These are phyloP conservation scores for Pararge aegeria DNA, from an alignment of 1,140 invertebrate species.

Conservation along the genomic window DNA sequence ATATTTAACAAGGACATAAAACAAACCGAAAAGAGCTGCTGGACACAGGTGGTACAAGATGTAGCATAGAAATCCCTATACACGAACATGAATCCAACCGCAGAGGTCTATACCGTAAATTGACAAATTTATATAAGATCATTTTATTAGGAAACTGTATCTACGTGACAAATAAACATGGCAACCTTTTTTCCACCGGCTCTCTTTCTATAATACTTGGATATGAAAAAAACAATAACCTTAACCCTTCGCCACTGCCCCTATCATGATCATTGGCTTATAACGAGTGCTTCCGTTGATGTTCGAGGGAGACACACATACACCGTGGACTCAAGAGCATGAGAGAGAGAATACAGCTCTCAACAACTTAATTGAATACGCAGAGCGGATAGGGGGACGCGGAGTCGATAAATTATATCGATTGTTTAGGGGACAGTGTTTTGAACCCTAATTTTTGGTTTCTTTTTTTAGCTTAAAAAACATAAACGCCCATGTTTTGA, in stretches of 20 bases:
- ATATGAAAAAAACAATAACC: conserved; percentile 36
- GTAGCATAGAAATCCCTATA: too few species aligned
- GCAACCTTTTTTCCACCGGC: not conserved
- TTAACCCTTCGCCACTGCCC: conserved; percentile 47
- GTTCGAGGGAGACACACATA: conserved; percentile 39
- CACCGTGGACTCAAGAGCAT: conserved; percentile 17
- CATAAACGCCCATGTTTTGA: too few species aligned
- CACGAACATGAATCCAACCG: too few species aligned
- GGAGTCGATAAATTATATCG: conserved; percentile 42
- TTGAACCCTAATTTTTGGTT: conserved; percentile 5
- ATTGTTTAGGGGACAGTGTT: conserved; percentile 13
- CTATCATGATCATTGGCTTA: conserved; percentile 64
- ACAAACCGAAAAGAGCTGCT: too few species aligned
- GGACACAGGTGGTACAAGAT: too few species aligned
- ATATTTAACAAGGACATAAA: too few species aligned
- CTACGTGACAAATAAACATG: too few species aligned
- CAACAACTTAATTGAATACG: conserved; percentile 74
- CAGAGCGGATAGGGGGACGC: conserved; percentile 38
- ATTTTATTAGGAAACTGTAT: too few species aligned
- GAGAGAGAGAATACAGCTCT: conserved; percentile 39
- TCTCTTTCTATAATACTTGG: conserved; percentile 7
- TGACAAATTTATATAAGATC: too few species aligned
- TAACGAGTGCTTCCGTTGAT: conserved; percentile 65
- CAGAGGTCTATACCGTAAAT: too few species aligned
- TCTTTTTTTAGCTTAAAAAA: not conserved